A percentile compares a stretch with the other conserved stretches of the same genome.
phyloP scores from a whole-genome alignment of 2,113 vertebrate genomes.

The Ictalurus punctatus region DNA sequence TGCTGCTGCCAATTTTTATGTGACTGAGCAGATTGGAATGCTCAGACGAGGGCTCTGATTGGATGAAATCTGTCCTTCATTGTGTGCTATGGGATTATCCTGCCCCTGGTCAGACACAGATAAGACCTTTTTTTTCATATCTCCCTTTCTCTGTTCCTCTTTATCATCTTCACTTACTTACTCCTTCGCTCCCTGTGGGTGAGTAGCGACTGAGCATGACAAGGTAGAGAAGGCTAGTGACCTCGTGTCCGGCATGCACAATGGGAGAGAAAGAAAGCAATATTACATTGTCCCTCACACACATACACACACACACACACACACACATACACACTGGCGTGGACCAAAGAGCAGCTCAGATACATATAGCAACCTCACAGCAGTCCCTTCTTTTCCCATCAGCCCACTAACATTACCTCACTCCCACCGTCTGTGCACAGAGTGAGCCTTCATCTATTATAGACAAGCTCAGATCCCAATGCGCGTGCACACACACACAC shows the following conservation, averaged over 20 bases:
- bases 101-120: conserved; percentile 52
- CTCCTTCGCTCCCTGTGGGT: conserved; percentile 14
- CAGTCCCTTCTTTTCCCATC: conserved; percentile 32
- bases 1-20: conserved; percentile 26
- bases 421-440: conserved; percentile 25
- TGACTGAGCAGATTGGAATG: conserved; percentile 21
- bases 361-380: conserved; percentile 4
- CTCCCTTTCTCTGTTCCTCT: conserved; percentile 26
- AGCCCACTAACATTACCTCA: conserved; percentile 45
- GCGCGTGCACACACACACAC: neutral
- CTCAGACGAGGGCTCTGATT: conserved; percentile 29
- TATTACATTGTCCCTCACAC: neutral
- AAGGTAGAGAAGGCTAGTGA: conserved; percentile 29
- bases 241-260: conserved; percentile 34
- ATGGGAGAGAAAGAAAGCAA: neutral
- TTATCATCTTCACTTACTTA: conserved; percentile 31
- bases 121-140: conserved; percentile 50
- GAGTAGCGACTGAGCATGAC: conserved; percentile 21
- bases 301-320: neutral
- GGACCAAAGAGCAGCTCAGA: neutral
- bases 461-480: conserved; percentile 47
- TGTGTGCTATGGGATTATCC: conserved; percentile 57
- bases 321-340: neutral
- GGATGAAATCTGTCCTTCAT: conserved; percentile 40
- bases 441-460: conserved; percentile 59